Evolutionary conservation across 2,113 vertebrate species (phyloP), one percentile per base, ranked within the genome.

Genomic region (Mungos mungo): DNA sequence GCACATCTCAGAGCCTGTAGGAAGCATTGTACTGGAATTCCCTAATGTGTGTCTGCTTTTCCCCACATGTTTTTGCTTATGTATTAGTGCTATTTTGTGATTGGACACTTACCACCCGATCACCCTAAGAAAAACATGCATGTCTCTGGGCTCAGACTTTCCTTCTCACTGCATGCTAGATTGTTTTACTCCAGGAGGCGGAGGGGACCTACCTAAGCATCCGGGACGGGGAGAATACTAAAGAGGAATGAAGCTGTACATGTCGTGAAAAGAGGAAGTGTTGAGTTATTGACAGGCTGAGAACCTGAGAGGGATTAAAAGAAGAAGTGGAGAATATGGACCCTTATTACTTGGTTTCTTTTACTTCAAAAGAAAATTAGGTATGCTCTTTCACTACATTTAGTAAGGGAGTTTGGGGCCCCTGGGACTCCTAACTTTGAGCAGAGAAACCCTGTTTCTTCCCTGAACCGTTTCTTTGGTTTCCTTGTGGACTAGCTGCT

Each of bases 21-120:
- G 50, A 86, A 90, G 71, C 93, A n/a, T 54, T 92, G 41, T 80
- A 18, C 86, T 92, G 29, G 33, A 87, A 57, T 76, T 88, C 18
- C 47, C 80, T 87, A 5, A 16, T 65, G 35, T 35, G 38, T 16
- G 23, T 47, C 41, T 74, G 16, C 82, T 57, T 74, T 60, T 38
- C 21, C 2, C 29, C 47, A 27, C 45, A 50, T 27, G 14, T 79
- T 47, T 84, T 35, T 66, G 13, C 23, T 79, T 41, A 15, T 6
- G 21, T 91, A 85, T 87, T 68, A 29, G 33, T 93, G 60, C 83
- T 82, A 3, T 95, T 91, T 96, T 83, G 74, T 83, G 35, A 72
- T 76, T 80, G 41, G 50, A 84, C 29, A 52, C 35, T 93, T 76
- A 80, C 21, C 16, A 35, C 45, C 19, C 4, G 41, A 25, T 80